Percentiles rank a stretch among this genome's conserved stretches.
phyloP scores from a whole-genome alignment of 2,888 invertebrate species.

The Abrostola triplasia region DNA sequence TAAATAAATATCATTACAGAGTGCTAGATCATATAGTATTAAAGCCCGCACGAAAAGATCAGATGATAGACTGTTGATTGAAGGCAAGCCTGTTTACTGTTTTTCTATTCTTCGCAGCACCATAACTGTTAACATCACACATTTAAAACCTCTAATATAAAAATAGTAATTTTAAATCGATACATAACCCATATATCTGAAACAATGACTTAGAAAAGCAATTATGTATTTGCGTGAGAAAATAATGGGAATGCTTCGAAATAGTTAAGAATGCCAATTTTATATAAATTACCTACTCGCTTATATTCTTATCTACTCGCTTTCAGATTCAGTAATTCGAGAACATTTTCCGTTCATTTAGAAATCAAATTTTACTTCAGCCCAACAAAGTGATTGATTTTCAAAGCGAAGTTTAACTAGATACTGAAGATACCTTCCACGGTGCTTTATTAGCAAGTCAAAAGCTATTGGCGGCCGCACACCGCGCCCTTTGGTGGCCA shows the following conservation, averaged over 20 bases:
- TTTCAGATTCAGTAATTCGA: conserved; percentile 24
- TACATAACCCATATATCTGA: background rate
- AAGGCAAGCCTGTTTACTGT: too few relatives aligned
- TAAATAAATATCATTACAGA: too few relatives aligned
- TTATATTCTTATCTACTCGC: conserved; percentile 19
- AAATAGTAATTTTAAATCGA: background rate
- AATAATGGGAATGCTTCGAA: background rate
- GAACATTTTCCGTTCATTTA: conserved; percentile 15
- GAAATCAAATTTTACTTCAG: conserved; percentile 31
- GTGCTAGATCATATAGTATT: too few relatives aligned
- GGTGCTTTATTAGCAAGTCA: conserved; percentile 20
- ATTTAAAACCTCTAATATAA: background rate
- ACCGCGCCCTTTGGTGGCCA: background rate
- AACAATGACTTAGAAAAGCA: background rate
- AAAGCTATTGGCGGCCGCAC: conserved; percentile 1
- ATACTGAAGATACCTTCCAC: background rate
- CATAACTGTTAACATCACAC: too few relatives aligned
- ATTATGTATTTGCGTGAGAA: too few relatives aligned
- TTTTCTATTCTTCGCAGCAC: too few relatives aligned
- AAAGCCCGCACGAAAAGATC: too few relatives aligned
- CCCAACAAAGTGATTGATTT: conserved; percentile 31
- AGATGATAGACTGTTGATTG: too few relatives aligned
- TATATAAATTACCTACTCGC: conserved; percentile 17
- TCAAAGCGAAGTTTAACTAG: conserved; percentile 11
- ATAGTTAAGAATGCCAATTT: conserved; percentile 23